These are phyloP conservation scores for Sclerurus mexicanus DNA, from an alignment of 2,113 vertebrate genomes.

Conservation along the genomic window DNA sequence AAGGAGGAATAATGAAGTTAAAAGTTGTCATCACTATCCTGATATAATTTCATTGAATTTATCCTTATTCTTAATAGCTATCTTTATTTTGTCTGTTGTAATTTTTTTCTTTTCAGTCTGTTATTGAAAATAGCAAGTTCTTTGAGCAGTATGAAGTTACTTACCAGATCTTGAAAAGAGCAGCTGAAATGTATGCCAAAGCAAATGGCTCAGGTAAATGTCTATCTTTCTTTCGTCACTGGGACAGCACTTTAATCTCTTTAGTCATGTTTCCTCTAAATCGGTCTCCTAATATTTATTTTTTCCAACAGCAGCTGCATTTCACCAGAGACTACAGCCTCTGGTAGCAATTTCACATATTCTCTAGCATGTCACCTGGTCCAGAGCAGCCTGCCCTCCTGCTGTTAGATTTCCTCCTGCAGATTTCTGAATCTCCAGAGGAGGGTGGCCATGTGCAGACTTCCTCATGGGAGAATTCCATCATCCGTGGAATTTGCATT, in stretches of 20 bases:
- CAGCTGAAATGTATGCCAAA: slow-evolving; percentile 91
- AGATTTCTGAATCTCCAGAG: not conserved
- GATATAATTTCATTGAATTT: not conserved
- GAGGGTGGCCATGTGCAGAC: not conserved
- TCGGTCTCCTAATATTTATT: not conserved
- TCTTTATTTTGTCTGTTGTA: not conserved
- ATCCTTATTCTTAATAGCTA: not conserved
- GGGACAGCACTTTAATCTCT: not conserved
- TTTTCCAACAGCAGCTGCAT: not conserved
- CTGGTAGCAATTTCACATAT: not conserved
- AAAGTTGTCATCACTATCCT: not conserved
- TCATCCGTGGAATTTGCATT: not conserved
- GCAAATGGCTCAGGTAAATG: slow-evolving; percentile 90
- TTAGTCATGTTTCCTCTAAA: not conserved
- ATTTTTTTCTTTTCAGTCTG: slow-evolving; percentile 74
- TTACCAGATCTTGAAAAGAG: slow-evolving; percentile 86
- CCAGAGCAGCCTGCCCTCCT: not conserved
- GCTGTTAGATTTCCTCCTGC: not conserved
- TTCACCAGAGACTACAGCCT: not conserved
- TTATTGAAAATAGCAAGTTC: slow-evolving; percentile 93
- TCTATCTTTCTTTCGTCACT: not conserved
- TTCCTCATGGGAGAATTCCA: not conserved
- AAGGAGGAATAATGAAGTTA: not conserved
- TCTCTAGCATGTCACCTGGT: not conserved
- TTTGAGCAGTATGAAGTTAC: slow-evolving; percentile 96